Evolutionary conservation across 2,888 invertebrate species (phyloP), one percentile per base, ranked within the genome.

Genomic region (Chironomus riparius): DNA sequence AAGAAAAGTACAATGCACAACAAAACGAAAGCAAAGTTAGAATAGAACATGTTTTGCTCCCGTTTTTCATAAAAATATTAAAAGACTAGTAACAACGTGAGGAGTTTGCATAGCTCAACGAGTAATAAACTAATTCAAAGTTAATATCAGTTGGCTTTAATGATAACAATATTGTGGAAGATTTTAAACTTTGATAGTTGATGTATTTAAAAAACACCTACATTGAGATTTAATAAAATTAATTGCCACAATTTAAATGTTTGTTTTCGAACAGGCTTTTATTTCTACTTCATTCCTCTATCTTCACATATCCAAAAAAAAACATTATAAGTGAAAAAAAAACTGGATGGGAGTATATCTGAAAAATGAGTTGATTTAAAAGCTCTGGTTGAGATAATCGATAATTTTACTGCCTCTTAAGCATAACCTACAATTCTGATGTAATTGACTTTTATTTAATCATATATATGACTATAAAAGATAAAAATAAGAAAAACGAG

Each of bases 351-450:
- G 38, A 38, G 38, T 38, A 38, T 38, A 38, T 38, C 38, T 38
- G 38, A 10, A 38, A 38, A 38, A 38, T 38, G 38, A 38, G 56
- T 18, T 56, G 56, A 18, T 18, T 21, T 24, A 65, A 65, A 65
- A 21, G 22, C 21, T 13, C 5, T 21, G 24, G 13, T 18, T 28
- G 72, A 72, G 72, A 72, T 72, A 72, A 72, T 72, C 72, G 50
- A 71, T 71, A 72, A 72, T 62, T 61, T 47, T 62, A 38, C 72
- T 61, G 38, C 47, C 61, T 62, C 62, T 62, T 62, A 38, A 65
- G 65, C 65, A 47, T 62, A 72, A 72, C 72, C 72, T 72, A 62
- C 72, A 72, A 72, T 38, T 72, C 62, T 72, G 61, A 72, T 72
- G 62, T 72, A 72, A 72, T 72, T 61, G 62, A 38, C 72, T 61